Evolutionary conservation across 2,888 invertebrate species (phyloP).

Genomic region (Caenorhabditis becei): DNA sequence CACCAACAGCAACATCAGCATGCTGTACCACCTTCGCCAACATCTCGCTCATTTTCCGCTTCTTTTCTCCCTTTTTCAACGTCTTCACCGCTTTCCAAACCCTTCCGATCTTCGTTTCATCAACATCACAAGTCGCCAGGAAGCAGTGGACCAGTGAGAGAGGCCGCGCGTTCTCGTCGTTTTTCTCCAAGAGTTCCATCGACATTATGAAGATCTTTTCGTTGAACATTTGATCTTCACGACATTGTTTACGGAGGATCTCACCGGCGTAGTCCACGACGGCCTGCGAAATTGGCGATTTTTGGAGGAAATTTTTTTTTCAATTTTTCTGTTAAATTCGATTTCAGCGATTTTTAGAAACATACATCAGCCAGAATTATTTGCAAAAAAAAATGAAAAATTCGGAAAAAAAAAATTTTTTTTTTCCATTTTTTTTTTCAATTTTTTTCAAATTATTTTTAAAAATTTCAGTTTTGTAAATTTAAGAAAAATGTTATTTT

Average conservation of each 20-base stretch:
- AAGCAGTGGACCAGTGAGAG: conserved; percentile 33
- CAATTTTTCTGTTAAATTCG: no score
- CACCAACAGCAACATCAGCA: conserved; percentile 34
- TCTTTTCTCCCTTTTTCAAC: conserved; percentile 17
- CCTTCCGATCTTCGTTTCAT: conserved; percentile 3
- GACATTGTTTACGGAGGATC: background rate
- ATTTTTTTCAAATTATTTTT: background rate
- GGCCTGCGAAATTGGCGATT: conserved; percentile 32
- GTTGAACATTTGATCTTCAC: conserved; percentile 3
- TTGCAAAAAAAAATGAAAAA: no score
- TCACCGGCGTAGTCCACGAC: conserved; percentile 54
- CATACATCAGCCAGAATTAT: no score
- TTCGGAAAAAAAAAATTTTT: background rate
- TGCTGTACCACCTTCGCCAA: conserved; percentile 37
- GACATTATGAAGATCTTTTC: conserved; percentile 45
- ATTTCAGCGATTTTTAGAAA: no score
- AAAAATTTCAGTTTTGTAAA: no score
- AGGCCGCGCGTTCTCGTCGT: conserved; percentile 46
- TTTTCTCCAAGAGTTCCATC: conserved; percentile 9
- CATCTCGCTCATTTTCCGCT: conserved; percentile 58
- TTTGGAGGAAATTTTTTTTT: conserved; percentile 3
- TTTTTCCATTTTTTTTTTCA: no score
- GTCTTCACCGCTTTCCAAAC: conserved; percentile 27
- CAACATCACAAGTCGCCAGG: conserved; percentile 8
- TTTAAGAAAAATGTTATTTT: no score